A percentile compares a stretch with the other conserved stretches of the same genome.
Evolutionary conservation across 1,140 invertebrate genomes (phyloP).

Genomic region (Hylyphantes graminicola): DNA sequence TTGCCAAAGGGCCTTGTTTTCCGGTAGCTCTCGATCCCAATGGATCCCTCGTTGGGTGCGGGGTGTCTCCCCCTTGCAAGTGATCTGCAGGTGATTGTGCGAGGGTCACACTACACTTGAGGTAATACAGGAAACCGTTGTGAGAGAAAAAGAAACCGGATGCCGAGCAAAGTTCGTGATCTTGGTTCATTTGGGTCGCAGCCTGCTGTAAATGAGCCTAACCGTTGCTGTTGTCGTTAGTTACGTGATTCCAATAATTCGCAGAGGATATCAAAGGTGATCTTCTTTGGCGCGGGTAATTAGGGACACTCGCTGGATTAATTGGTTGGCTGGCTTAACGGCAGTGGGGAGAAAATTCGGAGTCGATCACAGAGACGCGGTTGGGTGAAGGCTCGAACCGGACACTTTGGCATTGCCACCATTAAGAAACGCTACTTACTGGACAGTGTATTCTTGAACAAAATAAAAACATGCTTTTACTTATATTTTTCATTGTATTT

Average conservation of each 20-base stretch:
- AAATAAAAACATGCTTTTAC: no score
- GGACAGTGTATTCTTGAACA: no score
- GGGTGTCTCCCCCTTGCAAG: no score
- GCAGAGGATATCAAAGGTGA: conserved; percentile 41
- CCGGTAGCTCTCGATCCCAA: no score
- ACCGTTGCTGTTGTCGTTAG: conserved; percentile 57
- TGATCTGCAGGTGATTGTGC: conserved; percentile 48
- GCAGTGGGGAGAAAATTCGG: no score
- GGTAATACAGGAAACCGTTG: conserved; percentile 56
- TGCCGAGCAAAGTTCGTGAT: conserved; percentile 54
- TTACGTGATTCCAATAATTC: conserved; percentile 55
- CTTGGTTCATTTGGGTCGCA: conserved; percentile 56
- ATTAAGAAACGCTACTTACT: no score
- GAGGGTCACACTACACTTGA: conserved; percentile 54
- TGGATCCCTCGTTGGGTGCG: no score
- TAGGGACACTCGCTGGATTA: conserved; percentile 19
- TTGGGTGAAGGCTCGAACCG: no score
- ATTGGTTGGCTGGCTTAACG: conserved; percentile 6
- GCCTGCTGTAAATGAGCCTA: conserved; percentile 38
- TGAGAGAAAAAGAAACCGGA: conserved; percentile 53
- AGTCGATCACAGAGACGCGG: no score
- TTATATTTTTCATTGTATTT: no score
- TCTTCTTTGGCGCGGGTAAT: conserved; percentile 38
- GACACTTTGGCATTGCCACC: no score
- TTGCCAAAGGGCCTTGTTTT: no score